Evolutionary conservation across 2,113 vertebrate genomes (phyloP).

Genomic region (Myxocyprinus asiaticus): DNA sequence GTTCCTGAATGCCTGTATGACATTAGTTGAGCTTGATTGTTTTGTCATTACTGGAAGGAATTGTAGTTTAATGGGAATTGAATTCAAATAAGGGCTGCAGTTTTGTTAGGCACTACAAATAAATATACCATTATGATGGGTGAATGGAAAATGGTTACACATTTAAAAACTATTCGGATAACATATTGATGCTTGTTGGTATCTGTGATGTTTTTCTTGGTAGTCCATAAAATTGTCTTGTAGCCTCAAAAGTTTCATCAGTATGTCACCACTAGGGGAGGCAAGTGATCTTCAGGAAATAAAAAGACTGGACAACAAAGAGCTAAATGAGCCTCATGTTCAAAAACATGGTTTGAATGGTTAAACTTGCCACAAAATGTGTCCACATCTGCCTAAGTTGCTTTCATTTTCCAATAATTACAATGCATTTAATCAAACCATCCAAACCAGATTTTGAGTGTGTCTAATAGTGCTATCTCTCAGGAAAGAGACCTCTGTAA

Average conservation of each 20-base stretch:
- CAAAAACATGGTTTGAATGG: not conserved
- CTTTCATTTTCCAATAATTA: not conserved
- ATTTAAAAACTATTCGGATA: not conserved
- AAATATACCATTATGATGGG: not conserved
- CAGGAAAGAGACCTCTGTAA: conserved; percentile 44
- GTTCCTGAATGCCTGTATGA: conserved; percentile 1
- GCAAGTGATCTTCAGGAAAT: not conserved
- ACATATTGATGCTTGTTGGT: not conserved
- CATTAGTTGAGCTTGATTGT: not conserved
- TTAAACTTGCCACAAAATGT: not conserved
- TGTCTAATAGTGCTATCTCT: conserved; percentile 48
- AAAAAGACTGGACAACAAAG: conserved; percentile 11
- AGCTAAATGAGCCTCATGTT: conserved; percentile 8
- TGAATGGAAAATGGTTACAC: not conserved
- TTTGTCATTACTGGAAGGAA: conserved; percentile 27
- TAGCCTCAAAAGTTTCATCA: not conserved
- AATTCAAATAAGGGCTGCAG: conserved; percentile 45
- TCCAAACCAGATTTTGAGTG: conserved; percentile 12
- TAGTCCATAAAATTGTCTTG: not conserved
- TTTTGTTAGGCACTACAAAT: conserved; percentile 10
- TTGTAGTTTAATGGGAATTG: conserved; percentile 37
- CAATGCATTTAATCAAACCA: conserved; percentile 34
- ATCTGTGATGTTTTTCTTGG: not conserved
- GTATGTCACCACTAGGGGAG: conserved; percentile 47
- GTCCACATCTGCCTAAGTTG: not conserved